A percentile compares a stretch with the other conserved stretches of the same genome.
Conservation (phyloP, 2,113 vertebrate species). For the Leucopsar rothschildi region DNA sequence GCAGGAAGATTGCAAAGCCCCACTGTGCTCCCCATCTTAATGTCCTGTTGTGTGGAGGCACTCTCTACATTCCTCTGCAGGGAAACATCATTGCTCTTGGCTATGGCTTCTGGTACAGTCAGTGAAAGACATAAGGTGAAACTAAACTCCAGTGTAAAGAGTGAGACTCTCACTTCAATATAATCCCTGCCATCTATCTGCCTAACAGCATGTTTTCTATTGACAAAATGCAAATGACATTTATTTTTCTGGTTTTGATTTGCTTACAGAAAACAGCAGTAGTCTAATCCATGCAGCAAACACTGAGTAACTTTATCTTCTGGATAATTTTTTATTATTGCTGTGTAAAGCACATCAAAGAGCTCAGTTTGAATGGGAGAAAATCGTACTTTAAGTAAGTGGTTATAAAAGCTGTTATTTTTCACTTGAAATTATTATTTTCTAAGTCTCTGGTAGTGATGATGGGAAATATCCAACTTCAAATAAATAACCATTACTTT, state of each 20-base stretch:
- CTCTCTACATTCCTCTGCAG: not conserved
- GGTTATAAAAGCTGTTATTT: slow-evolving; percentile 39
- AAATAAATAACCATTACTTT: not conserved
- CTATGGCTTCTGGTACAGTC: not conserved
- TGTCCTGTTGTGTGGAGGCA: not conserved
- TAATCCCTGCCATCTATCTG: not conserved
- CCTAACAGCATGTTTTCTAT: not conserved
- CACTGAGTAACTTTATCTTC: not conserved
- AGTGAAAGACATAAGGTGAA: not conserved
- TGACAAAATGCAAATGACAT: slow-evolving; percentile 4
- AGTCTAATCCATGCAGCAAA: slow-evolving; percentile 12
- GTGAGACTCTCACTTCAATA: not conserved
- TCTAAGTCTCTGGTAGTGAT: not conserved
- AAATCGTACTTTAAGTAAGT: slow-evolving; percentile 13
- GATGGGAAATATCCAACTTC: not conserved
- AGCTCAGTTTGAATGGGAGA: not conserved
- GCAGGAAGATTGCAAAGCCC: not conserved
- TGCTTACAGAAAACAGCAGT: slow-evolving; percentile 35
- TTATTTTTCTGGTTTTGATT: slow-evolving; percentile 40
- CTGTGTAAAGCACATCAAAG: slow-evolving; percentile 2
- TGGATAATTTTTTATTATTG: not conserved
- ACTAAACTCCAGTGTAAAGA: slow-evolving; percentile 16
- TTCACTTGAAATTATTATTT: slow-evolving; percentile 27
- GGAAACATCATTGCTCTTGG: not conserved
- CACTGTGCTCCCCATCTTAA: not conserved